phyloP scores from a whole-genome alignment of 2,113 vertebrate genomes.

The Gopherus flavomarginatus region DNA sequence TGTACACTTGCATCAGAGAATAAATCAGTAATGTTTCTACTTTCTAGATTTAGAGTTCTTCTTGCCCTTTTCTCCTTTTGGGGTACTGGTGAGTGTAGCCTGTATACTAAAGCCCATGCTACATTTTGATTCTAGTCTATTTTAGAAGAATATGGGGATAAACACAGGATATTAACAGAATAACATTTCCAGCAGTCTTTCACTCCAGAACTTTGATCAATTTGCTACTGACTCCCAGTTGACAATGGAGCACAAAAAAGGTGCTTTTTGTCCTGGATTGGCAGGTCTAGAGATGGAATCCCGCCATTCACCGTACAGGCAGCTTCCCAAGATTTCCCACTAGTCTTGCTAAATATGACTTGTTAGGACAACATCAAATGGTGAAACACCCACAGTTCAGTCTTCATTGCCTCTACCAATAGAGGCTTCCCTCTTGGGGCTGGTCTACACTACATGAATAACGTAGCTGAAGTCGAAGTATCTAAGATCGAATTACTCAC shows the following conservation, averaged over 20 bases:
- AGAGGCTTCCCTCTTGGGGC: background rate
- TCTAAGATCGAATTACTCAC: too few species aligned
- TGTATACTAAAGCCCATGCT: background rate
- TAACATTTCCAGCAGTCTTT: background rate
- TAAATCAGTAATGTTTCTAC: background rate
- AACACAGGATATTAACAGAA: background rate
- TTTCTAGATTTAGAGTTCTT: background rate
- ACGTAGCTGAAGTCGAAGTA: too few species aligned
- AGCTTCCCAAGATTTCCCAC: background rate
- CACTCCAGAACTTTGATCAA: background rate
- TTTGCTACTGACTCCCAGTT: background rate
- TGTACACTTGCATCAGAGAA: accelerated
- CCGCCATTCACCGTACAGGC: background rate
- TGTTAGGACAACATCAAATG: background rate
- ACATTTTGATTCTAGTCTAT: background rate
- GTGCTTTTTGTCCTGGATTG: background rate
- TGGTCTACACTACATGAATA: too few species aligned
- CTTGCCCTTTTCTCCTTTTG: background rate
- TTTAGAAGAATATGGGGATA: background rate
- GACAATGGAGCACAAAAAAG: background rate
- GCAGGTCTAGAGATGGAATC: background rate
- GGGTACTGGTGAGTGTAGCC: background rate
- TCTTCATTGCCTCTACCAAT: background rate
- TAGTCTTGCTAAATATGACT: background rate
- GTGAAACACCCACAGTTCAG: background rate